A percentile compares a stretch with the other conserved stretches of the same genome.
Conservation (phyloP, 2,888 invertebrate genomes). For the Rhagonycha lutea region DNA sequence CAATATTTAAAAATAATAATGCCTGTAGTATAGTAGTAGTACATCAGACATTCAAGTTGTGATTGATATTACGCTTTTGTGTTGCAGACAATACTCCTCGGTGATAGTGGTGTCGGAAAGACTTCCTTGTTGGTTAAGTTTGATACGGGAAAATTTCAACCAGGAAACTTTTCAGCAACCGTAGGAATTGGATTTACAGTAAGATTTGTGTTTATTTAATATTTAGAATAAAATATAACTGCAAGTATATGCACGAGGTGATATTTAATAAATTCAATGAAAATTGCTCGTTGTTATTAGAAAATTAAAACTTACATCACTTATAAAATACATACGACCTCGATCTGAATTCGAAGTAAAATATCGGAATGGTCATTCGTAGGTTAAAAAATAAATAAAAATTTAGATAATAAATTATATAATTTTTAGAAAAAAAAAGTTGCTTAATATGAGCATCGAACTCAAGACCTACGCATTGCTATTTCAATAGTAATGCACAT, state of each 20-base stretch:
- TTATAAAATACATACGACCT: too few relatives aligned
- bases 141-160: conserved; percentile 89
- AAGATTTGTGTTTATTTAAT: conserved; percentile 54
- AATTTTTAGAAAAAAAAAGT: too few relatives aligned
- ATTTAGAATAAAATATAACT: background rate
- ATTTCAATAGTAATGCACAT: too few relatives aligned
- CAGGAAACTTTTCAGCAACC: conserved; percentile 90
- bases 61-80: conserved; percentile 10
- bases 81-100: conserved; percentile 86
- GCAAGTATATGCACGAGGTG: background rate
- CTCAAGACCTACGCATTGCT: too few relatives aligned
- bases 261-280: background rate
- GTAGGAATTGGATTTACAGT: conserved; percentile 96
- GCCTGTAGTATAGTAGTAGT: too few relatives aligned
- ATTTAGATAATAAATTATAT: too few relatives aligned
- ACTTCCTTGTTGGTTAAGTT: conserved; percentile 91
- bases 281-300: background rate
- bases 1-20: background rate
- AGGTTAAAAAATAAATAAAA: too few relatives aligned
- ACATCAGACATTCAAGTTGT: background rate
- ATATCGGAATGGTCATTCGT: too few relatives aligned
- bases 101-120: conserved; percentile 93
- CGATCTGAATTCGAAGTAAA: too few relatives aligned
- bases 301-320: too few relatives aligned
- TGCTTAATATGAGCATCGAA: too few relatives aligned